Conservation (phyloP, 2,797 vertebrate species). For the Simalia tracyae region DNA sequence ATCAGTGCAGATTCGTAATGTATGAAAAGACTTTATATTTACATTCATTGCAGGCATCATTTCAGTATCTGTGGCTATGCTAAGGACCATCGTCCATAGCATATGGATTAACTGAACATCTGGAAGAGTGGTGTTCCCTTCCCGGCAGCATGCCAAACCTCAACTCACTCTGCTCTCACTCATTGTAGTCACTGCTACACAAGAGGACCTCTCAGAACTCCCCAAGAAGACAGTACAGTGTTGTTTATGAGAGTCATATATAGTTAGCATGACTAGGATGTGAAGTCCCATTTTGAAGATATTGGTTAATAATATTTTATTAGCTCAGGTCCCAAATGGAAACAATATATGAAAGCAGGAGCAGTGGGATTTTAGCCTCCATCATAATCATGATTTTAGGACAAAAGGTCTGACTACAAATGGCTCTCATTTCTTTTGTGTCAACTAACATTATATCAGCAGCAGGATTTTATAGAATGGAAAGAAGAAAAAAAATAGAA, state of each 20-base stretch:
- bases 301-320: conserved; percentile 37
- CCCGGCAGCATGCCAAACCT: not conserved
- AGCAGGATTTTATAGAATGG: conserved; percentile 6
- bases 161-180: not conserved
- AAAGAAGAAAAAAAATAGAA: not conserved
- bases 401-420: conserved; percentile 29
- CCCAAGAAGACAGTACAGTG: not conserved
- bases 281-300: not conserved
- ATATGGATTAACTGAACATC: not conserved
- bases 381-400: conserved; percentile 12
- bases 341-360: conserved; percentile 21
- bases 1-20: not conserved
- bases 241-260: conserved; percentile 6
- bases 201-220: not conserved
- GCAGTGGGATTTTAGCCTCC: conserved; percentile 5
- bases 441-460: conserved; percentile 24
- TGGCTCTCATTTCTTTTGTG: conserved; percentile 33
- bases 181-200: not conserved
- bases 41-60: not conserved
- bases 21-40: not conserved
- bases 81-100: not conserved
- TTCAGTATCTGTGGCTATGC: not conserved
- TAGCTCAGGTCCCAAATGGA: conserved; percentile 12
- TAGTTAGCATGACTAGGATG: not conserved
- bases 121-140: not conserved